Conservation (phyloP, 2,888 invertebrate genomes). For the Thymelicus acteon region DNA sequence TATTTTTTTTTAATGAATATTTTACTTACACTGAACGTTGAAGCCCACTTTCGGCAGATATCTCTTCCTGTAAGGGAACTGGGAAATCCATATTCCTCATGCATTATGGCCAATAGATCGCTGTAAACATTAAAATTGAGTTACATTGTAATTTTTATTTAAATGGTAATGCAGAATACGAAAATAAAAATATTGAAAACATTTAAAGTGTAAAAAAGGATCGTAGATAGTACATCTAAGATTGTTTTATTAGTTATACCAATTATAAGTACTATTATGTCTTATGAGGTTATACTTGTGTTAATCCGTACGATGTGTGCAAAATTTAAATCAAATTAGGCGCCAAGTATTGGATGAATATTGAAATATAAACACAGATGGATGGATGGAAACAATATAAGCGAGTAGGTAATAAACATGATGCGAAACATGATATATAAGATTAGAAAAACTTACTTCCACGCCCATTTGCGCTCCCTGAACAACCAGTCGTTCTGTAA, state of each 20-base stretch:
- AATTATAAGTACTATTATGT: too few relatives aligned
- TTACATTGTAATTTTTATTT: not conserved
- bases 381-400: too few relatives aligned
- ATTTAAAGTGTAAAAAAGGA: too few relatives aligned
- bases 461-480: conserved; percentile 73
- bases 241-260: too few relatives aligned
- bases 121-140: conserved; percentile 48
- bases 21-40: conserved; percentile 67
- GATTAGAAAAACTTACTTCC: conserved; percentile 67
- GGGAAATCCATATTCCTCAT: conserved; percentile 73
- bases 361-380: too few relatives aligned
- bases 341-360: too few relatives aligned
- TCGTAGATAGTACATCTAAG: too few relatives aligned
- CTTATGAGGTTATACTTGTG: too few relatives aligned
- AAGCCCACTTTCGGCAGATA: conserved; percentile 71
- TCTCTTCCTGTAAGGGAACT: conserved; percentile 65
- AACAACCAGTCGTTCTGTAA: conserved; percentile 79
- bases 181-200: not conserved
- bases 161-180: not conserved
- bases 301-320: too few relatives aligned
- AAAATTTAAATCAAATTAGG: too few relatives aligned
- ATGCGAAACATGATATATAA: conserved; percentile 21
- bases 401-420: not conserved
- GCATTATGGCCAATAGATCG: conserved; percentile 66
- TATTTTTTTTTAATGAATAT: not conserved